Evolutionary conservation across 53 echinoderm and acorn worm species (phyloP), one percentile per base, ranked within the genome.

Genomic region (Echinometra lucunter): DNA sequence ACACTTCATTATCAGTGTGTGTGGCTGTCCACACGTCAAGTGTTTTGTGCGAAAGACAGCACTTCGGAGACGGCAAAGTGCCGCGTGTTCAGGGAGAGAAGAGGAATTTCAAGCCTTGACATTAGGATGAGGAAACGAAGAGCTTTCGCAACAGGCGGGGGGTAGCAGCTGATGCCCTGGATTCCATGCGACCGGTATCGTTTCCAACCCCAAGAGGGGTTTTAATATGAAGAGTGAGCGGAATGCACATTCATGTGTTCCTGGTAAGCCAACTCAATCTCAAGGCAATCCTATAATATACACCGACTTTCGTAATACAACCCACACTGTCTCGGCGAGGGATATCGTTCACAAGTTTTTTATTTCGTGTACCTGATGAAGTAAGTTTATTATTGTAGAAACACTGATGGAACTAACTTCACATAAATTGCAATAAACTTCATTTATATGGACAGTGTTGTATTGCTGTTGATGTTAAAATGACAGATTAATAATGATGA

Each of bases 191-290:
- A 85, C 49, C 45, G 85, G 49, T 85, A 45, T 85, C 49, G 30
- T 85, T 53, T 85, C 85, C 42, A 7, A 63, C 27, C 85, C 85
- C 85, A 85, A 85, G 85, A 85, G 85, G 85, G 85, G n/a, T 85
- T 85, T 85, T 85, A 85, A 85, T 49, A 85, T 47, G 45, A 45
- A 49, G 85, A 85, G 47, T n/a, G 27, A 49, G 85, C 12, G 49
- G 12, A 85, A 85, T 12, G 49, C 49, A 49, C 85, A 85, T 85
- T 85, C 47, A 27, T 85, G 49, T 12, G 30, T 45, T 82, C 82
- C 23, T 35, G 16, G 82, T 30, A 27, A 85, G 47, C 44, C 2
- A 44, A 10, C 45, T 28, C 37, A 82, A 47, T 13, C 8, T 85
- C 49, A 13, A 85, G 85, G 28, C n/a, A 44, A 81, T 21, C 40